A percentile compares a stretch with the other conserved stretches of the same genome.
Conservation (phyloP, 2,113 vertebrate species). For the Odocoileus hemionus region DNA sequence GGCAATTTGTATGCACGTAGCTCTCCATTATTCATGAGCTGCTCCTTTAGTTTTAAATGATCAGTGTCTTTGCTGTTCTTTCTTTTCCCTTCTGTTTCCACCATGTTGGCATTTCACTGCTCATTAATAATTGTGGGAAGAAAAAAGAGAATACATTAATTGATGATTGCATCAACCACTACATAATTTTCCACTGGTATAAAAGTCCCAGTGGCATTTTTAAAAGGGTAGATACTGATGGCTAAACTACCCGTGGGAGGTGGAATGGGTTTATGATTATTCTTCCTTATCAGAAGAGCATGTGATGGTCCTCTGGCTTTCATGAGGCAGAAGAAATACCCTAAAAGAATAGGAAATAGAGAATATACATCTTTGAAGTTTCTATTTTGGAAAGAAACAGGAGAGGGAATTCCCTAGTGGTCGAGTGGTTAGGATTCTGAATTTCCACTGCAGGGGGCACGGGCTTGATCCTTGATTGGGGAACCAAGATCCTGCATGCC, state of each 20-base stretch:
- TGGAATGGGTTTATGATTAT: neutral
- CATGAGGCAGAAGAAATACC: neutral
- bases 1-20: neutral
- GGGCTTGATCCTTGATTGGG: neutral
- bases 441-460: neutral
- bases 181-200: neutral
- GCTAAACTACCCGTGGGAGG: neutral
- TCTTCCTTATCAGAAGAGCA: neutral
- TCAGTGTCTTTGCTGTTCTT: slow-evolving; percentile 47
- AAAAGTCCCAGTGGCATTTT: neutral
- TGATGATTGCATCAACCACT: slow-evolving; percentile 4
- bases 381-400: neutral
- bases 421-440: neutral
- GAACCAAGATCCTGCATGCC: neutral
- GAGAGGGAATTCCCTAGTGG: neutral
- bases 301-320: neutral
- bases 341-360: neutral
- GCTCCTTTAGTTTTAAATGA: slow-evolving; percentile 45
- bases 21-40: slow-evolving; percentile 47
- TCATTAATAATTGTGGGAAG: slow-evolving; percentile 56
- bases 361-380: neutral
- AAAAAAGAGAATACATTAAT: slow-evolving; percentile 40
- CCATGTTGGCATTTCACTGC: slow-evolving; percentile 54
- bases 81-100: slow-evolving; percentile 61
- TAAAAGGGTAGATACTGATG: neutral